Conservation (phyloP, 2,797 vertebrate species). For the Pseudochirops corinnae region DNA sequence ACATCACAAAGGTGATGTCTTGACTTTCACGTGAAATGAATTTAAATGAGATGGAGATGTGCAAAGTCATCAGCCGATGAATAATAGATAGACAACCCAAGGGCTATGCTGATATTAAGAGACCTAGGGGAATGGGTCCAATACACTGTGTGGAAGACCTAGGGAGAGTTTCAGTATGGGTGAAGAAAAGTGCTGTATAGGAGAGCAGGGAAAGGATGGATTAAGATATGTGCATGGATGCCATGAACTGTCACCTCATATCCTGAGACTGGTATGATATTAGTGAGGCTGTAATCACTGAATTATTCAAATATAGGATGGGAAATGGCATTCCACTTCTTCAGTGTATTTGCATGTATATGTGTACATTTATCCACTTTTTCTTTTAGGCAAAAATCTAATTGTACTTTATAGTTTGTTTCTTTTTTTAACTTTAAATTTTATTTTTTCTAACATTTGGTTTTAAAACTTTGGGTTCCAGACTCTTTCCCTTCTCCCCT, state of each 20-base stretch:
- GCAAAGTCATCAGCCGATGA: too few relatives aligned
- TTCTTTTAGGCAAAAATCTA: background rate
- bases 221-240: background rate
- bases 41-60: background rate
- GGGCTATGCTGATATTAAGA: background rate
- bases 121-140: background rate
- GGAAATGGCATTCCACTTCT: background rate
- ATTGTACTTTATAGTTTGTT: conserved; percentile 28
- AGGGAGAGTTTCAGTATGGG: background rate
- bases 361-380: background rate
- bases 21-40: background rate
- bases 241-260: background rate
- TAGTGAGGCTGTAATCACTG: background rate
- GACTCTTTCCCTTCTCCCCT: too few relatives aligned
- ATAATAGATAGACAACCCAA: background rate
- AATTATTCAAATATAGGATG: background rate
- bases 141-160: background rate
- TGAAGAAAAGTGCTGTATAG: background rate
- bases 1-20: background rate
- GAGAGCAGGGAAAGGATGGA: too few relatives aligned
- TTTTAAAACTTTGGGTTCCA: too few relatives aligned
- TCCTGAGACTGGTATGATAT: background rate
- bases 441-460: too few relatives aligned
- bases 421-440: background rate
- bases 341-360: background rate